phyloP scores from a whole-genome alignment of 2,113 vertebrate species.

The Cebidichthys violaceus region DNA sequence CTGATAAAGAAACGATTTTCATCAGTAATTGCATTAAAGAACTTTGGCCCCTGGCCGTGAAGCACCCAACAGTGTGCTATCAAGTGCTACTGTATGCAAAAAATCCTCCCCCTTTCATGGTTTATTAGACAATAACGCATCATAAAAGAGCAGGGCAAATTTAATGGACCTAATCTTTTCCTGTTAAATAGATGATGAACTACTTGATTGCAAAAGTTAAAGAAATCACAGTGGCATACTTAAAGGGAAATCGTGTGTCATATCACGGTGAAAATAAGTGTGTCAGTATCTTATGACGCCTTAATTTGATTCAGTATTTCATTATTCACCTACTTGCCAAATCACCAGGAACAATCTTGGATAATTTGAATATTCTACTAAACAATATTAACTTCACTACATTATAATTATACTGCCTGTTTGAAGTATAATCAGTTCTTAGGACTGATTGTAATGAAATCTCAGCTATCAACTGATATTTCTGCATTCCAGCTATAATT shows the following conservation, averaged over 20 bases:
- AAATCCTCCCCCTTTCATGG: slow-evolving; percentile 62
- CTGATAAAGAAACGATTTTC: slow-evolving; percentile 78
- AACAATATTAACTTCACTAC: slow-evolving; percentile 15
- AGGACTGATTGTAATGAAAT: slow-evolving; percentile 34
- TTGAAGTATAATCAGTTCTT: slow-evolving; percentile 33
- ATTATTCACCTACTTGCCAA: slow-evolving; percentile 27
- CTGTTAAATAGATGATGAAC: slow-evolving; percentile 71
- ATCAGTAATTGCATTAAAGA: slow-evolving; percentile 79
- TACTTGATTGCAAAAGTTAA: slow-evolving; percentile 65
- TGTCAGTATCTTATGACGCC: slow-evolving; percentile 23
- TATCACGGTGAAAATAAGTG: slow-evolving; percentile 7
- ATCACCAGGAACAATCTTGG: background rate
- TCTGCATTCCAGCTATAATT: slow-evolving; percentile 34
- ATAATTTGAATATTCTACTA: slow-evolving; percentile 21
- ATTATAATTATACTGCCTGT: slow-evolving; percentile 32
- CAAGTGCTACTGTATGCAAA: slow-evolving; percentile 66
- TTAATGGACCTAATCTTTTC: slow-evolving; percentile 74
- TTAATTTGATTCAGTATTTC: slow-evolving; percentile 21
- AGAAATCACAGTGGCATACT: slow-evolving; percentile 42
- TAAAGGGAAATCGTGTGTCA: slow-evolving; percentile 13
- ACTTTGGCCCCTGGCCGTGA: slow-evolving; percentile 75
- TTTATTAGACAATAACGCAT: slow-evolving; percentile 77
- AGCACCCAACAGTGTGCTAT: slow-evolving; percentile 59
- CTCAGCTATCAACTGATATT: slow-evolving; percentile 17
- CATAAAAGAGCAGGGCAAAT: slow-evolving; percentile 73